Percentiles rank a stretch among this genome's conserved stretches.
These are phyloP conservation scores for Halcyon leucocephala DNA, from an alignment of 2,797 vertebrate genomes.

Conservation along the genomic window DNA sequence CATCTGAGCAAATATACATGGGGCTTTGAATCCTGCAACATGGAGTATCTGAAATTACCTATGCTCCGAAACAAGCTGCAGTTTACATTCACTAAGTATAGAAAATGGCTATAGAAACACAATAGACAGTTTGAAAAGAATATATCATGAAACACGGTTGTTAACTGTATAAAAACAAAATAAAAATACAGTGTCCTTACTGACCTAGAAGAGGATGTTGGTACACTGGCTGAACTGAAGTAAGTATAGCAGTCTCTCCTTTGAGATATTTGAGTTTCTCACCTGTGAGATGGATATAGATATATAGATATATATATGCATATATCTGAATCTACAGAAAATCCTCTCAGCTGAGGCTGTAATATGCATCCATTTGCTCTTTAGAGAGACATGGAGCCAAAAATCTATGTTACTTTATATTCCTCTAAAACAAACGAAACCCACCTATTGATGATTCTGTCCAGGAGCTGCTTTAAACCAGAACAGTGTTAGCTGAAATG, in stretches of 20 bases:
- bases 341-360: not conserved
- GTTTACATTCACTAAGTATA: not conserved
- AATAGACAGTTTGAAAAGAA: not conserved
- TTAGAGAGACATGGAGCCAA: not conserved
- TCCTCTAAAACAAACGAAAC: not conserved
- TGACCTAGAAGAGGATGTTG: not conserved
- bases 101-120: not conserved
- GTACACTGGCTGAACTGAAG: not conserved
- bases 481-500: not conserved
- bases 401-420: not conserved
- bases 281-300: too few species aligned
- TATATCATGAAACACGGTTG: fast-evolving
- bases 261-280: not conserved
- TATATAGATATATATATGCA: not conserved
- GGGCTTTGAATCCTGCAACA: not conserved
- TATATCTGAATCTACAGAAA: not conserved
- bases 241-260: not conserved
- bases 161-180: not conserved
- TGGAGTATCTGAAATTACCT: not conserved
- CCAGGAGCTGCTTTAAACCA: not conserved
- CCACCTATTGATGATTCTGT: not conserved
- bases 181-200: fast-evolving
- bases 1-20: not conserved
- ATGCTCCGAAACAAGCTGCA: not conserved
- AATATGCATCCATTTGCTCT: not conserved